Base-by-base conservation (phyloP, 2,888 invertebrate species). In the Mechanitis mazaeus region DNA sequence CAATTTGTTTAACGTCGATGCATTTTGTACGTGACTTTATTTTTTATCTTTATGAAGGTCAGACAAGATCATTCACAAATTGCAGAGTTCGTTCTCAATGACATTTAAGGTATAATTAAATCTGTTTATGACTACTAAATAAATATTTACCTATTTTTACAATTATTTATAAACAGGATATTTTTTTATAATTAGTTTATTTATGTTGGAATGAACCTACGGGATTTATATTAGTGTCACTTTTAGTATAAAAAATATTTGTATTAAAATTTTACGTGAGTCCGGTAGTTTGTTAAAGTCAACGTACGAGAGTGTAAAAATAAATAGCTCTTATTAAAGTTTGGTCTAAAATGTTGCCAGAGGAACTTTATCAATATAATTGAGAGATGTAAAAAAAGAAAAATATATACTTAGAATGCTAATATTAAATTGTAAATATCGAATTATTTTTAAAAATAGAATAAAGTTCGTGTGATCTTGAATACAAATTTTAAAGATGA, bases 11-110 rank as follows among this genome's bases (percentile, higher is more conserved):
- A 58, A 65, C 63, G 61, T 64, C 55, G 62, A 63, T 62, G 56
- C 68, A 65, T 69, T 66, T 65, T 65, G 60, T 68, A 68, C 69
- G 70, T 71, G 69, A 71, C 66, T 71, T 70, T 67, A 69, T 70
- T 71, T 68, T 66, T 66, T 66, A 67, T 65, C 57, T 59, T 64
- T 61, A 64, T 64, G 63, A 65, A 63, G 59, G 56, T 59, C 56
- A 56, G 53, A 38, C 59, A 63, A 55, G 59, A 55, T 58, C 58
- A 61, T 61, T 61, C 57, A 54, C 31, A 58, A 56, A 45, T 50
- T 50, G 50, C 31, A 50, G 50, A 50, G 50, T 55, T 55, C 50
- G 31, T 50, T 50, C 50, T 50, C 50, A 50, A 50, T 50, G 31
- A 50, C 50, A 50, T 11, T 12, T 50, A 31, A 50, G 31, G 50